phyloP scores from a whole-genome alignment of 2,888 invertebrate species.

The Brachyptera putata region DNA sequence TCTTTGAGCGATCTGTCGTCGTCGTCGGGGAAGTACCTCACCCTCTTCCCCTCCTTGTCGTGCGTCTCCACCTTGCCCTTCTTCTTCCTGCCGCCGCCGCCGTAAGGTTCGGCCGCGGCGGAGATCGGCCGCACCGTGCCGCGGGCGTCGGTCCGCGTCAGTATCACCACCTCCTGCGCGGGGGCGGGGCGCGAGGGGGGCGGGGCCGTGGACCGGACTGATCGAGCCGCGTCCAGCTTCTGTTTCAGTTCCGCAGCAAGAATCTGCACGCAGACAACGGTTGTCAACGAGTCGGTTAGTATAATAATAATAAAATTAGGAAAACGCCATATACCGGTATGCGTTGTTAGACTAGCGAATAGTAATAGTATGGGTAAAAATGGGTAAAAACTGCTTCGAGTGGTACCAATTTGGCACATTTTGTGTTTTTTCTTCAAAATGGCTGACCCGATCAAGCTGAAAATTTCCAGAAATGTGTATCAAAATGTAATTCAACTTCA shows the following conservation, averaged over 20 bases:
- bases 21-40: slow-evolving; percentile 85
- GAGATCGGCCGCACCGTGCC: slow-evolving; percentile 43
- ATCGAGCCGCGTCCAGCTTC: slow-evolving; percentile 68
- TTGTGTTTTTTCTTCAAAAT: no score
- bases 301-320: no score
- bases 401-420: no score
- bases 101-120: slow-evolving; percentile 51
- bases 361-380: no score
- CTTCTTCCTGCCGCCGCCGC: slow-evolving; percentile 43
- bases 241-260: slow-evolving; percentile 65
- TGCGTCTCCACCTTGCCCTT: slow-evolving; percentile 67
- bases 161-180: slow-evolving; percentile 55
- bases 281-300: background rate
- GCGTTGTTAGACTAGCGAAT: no score
- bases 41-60: slow-evolving; percentile 60
- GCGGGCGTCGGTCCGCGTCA: slow-evolving; percentile 62
- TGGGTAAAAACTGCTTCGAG: no score
- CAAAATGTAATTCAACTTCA: no score
- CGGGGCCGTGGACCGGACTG: slow-evolving; percentile 40
- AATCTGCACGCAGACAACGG: slow-evolving; percentile 41
- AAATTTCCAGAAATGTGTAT: no score
- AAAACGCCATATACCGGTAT: no score
- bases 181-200: slow-evolving; percentile 29
- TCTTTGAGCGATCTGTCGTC: slow-evolving; percentile 79
- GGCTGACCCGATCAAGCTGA: no score